Evolutionary conservation across 2,797 vertebrate species (phyloP).

Genomic region (Astyanax mexicanus): DNA sequence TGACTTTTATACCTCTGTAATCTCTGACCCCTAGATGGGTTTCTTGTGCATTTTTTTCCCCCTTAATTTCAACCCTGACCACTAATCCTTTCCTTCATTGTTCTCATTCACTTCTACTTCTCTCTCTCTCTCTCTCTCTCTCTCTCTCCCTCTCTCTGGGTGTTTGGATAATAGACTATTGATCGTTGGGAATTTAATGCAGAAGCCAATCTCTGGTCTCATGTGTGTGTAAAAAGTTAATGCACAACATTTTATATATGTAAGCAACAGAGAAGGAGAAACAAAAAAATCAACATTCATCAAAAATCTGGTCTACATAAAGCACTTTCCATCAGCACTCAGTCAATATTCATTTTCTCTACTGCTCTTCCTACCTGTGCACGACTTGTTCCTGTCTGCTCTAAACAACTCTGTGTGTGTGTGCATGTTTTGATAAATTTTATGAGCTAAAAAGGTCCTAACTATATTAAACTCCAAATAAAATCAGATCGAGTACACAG

Average conservation of each 20-base stretch:
- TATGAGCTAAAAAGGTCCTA: too few relatives aligned
- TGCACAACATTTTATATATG: conserved; percentile 37
- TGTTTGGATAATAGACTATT: conserved; percentile 63
- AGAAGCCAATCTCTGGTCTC: conserved; percentile 47
- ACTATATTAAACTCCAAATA: neutral
- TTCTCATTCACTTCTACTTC: neutral
- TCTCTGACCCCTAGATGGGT: too few relatives aligned
- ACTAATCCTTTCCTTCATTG: neutral
- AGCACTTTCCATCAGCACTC: conserved; percentile 66
- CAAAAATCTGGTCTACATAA: conserved; percentile 50
- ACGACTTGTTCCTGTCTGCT: neutral
- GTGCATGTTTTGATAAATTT: neutral
- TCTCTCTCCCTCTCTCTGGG: conserved; percentile 28
- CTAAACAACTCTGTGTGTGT: neutral
- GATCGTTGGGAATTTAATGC: conserved; percentile 51
- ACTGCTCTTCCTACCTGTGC: conserved; percentile 19
- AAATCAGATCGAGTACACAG: neutral
- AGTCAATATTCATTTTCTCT: conserved; percentile 66
- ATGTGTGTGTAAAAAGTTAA: conserved; percentile 39
- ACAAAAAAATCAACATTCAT: conserved; percentile 51
- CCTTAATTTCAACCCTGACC: too few relatives aligned
- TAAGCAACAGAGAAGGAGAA: conserved; percentile 35
- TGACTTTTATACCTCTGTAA: too few relatives aligned
- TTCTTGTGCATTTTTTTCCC: too few relatives aligned
- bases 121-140: neutral